phyloP scores from a whole-genome alignment of 2,888 invertebrate species.

The Fragum whitleyi region DNA sequence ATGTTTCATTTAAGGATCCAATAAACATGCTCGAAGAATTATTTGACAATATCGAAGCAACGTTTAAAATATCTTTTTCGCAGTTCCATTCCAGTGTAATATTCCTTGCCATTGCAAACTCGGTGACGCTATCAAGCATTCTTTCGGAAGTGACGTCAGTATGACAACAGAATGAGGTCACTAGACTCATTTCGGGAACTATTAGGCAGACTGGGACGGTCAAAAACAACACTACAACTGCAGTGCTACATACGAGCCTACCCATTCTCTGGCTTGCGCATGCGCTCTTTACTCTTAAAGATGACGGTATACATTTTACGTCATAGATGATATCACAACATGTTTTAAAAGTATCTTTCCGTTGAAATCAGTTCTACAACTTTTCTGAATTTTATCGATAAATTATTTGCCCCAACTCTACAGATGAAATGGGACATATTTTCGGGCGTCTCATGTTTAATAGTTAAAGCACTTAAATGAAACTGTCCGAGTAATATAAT shows the following conservation, averaged over 20 bases:
- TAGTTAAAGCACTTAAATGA: no score
- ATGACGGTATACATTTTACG: conserved; percentile 19
- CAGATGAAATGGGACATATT: no score
- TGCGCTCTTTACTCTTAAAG: conserved; percentile 4
- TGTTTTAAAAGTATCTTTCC: no score
- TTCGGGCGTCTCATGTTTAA: no score
- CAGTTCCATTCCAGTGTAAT: neutral
- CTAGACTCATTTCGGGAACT: neutral
- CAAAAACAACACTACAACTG: conserved; percentile 21
- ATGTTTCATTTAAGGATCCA: neutral
- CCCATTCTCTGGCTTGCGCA: conserved; percentile 31
- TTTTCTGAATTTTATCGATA: no score
- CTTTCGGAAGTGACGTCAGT: neutral
- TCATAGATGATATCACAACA: neutral
- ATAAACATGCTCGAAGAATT: neutral
- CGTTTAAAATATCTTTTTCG: neutral
- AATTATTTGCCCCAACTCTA: no score
- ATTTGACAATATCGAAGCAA: neutral
- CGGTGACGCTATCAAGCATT: neutral
- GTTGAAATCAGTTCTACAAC: no score
- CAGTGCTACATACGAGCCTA: conserved; percentile 14
- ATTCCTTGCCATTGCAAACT: neutral
- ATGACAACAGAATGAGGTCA: neutral
- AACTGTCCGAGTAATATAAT: no score
- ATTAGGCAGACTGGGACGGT: conserved; percentile 12